Conservation (phyloP, 2,113 vertebrate species). For the Trematocara marginatum region DNA sequence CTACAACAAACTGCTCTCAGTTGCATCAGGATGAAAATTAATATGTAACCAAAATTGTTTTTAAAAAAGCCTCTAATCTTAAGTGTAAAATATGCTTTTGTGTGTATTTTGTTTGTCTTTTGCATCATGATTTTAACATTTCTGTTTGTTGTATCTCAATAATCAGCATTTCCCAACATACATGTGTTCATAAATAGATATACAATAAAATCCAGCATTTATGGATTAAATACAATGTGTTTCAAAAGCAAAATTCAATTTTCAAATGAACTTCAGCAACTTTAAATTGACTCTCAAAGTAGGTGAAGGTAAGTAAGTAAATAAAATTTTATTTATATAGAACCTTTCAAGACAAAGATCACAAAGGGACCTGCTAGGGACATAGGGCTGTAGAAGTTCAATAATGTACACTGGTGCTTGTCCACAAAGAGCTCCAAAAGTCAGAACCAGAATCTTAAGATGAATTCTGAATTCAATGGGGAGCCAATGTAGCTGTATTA, state of each 20-base stretch:
- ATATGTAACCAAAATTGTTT: accelerated
- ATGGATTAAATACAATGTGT: neutral
- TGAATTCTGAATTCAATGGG: neutral
- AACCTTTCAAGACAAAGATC: neutral
- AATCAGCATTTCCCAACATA: neutral
- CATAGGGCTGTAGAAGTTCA: neutral
- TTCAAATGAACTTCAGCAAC: neutral
- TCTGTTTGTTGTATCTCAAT: neutral
- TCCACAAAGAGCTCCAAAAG: neutral
- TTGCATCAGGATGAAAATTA: neutral
- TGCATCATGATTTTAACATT: neutral
- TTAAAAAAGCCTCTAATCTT: neutral
- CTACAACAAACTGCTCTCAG: neutral
- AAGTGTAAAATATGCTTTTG: neutral
- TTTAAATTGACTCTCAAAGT: neutral
- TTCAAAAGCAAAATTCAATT: accelerated
- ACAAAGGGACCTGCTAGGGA: neutral
- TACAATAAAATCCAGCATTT: neutral
- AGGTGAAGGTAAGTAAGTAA: neutral
- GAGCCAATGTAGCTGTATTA: neutral
- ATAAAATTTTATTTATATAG: neutral
- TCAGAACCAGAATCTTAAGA: neutral
- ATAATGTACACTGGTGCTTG: neutral
- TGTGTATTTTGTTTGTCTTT: neutral
- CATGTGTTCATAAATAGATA: neutral